phyloP scores from a whole-genome alignment of 2,797 vertebrate genomes.

The Sandelia bainsii region DNA sequence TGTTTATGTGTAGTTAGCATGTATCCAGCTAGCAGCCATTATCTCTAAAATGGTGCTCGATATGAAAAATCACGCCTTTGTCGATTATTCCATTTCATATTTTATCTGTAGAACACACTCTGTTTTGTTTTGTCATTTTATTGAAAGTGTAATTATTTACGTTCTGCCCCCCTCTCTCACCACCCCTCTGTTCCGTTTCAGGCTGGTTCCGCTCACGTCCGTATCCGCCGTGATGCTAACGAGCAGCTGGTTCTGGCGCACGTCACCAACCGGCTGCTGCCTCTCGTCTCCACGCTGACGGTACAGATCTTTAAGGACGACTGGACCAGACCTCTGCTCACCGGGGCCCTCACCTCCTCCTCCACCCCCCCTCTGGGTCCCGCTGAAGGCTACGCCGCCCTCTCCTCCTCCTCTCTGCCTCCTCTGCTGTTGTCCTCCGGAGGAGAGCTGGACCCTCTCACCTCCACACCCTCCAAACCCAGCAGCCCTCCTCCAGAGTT shows the following conservation, averaged over 20 bases:
- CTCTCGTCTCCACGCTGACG: conserved; percentile 91
- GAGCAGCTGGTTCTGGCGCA: conserved; percentile 98
- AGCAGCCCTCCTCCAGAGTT: conserved; percentile 95
- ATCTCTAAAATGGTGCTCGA: no score
- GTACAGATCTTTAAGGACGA: conserved; percentile 99
- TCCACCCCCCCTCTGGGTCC: conserved; percentile 25
- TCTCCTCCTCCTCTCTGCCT: conserved; percentile 51
- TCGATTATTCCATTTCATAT: no score
- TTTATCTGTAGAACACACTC: no score
- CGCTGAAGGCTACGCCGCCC: conserved; percentile 59
- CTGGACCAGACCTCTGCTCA: conserved; percentile 91
- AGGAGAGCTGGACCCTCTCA: conserved; percentile 84
- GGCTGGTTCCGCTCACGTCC: conserved; percentile 96
- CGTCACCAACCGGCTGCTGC: conserved; percentile 93
- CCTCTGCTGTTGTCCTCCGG: conserved; percentile 40
- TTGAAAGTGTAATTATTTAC: no score
- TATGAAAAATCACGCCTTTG: no score
- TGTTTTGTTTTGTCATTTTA: no score
- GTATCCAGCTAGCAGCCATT: no score
- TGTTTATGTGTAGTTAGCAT: no score
- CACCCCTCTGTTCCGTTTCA: conserved; percentile 54
- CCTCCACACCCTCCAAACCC: conserved; percentile 93
- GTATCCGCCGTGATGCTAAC: conserved; percentile 96
- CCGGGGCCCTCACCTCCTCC: conserved; percentile 84
- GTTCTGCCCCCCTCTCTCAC: no score